Evolutionary conservation across 2,797 vertebrate species (phyloP).

Genomic region (Dallia pectoralis): DNA sequence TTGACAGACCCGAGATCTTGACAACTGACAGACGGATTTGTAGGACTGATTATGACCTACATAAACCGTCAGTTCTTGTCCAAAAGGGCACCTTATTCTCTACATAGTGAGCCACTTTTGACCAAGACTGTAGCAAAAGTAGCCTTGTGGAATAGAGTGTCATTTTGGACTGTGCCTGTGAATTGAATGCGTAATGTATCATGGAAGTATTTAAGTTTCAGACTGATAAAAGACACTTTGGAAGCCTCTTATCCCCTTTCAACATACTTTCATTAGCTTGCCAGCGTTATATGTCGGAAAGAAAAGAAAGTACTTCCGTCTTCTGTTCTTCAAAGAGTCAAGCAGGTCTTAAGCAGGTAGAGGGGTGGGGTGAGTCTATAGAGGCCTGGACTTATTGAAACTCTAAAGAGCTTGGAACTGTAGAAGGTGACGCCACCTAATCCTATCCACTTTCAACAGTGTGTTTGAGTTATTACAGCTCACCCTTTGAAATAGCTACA

Average conservation of each 20-base stretch:
- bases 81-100: not conserved
- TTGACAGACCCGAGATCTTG: constrained; percentile 29
- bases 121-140: not conserved
- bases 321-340: constrained; percentile 26
- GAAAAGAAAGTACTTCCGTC: constrained; percentile 22
- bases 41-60: constrained; percentile 48
- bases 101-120: not conserved
- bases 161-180: constrained; percentile 20
- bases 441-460: not conserved
- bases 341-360: constrained; percentile 31
- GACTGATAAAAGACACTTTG: constrained; percentile 52
- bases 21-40: constrained; percentile 34
- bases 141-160: not conserved
- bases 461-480: not conserved
- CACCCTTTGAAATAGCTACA: not conserved
- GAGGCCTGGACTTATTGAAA: constrained; percentile 24
- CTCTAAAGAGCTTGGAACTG: constrained; percentile 22
- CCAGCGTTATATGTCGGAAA: constrained; percentile 12
- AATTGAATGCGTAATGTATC: constrained; percentile 52
- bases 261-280: constrained; percentile 45
- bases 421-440: constrained; percentile 3
- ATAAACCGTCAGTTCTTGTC: constrained; percentile 28
- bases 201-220: constrained; percentile 30
- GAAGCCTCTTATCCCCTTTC: constrained; percentile 52
- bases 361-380: constrained; percentile 27